Evolutionary conservation across 37 sponge, comb jelly and placozoan genomes (phyloP).

Genomic region (Oscarella lobularis): DNA sequence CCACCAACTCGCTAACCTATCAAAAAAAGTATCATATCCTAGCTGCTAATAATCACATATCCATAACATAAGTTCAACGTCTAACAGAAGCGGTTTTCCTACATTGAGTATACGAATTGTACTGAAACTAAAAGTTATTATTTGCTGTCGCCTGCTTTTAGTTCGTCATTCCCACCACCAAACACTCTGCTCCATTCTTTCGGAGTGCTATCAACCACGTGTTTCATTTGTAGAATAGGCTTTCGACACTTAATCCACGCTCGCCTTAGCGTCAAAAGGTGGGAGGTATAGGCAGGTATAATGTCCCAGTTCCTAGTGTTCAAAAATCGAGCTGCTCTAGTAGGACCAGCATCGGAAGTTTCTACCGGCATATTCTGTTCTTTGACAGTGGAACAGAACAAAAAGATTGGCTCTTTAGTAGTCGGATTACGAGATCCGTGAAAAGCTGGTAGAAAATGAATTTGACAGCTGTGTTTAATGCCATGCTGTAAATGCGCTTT

Average conservation of each 20-base stretch:
- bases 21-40: too few species aligned
- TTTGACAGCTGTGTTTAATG: neutral
- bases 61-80: too few species aligned
- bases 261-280: neutral
- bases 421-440: neutral
- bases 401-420: neutral
- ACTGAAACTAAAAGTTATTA: too few species aligned
- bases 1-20: too few species aligned
- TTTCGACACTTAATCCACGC: neutral
- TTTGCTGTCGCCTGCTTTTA: too few species aligned
- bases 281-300: neutral
- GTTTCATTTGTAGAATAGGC: neutral
- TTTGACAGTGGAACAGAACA: neutral
- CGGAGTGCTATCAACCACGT: too few species aligned
- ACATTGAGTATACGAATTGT: too few species aligned
- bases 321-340: neutral
- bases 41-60: too few species aligned
- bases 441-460: neutral
- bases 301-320: neutral
- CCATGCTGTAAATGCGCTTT: neutral
- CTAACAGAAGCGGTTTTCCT: too few species aligned
- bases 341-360: neutral
- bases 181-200: too few species aligned
- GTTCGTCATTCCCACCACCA: too few species aligned
- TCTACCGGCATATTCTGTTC: neutral